Evolutionary conservation across 2,113 vertebrate genomes (phyloP), one percentile per base, ranked within the genome.

Genomic region (Serilophus lunatus): DNA sequence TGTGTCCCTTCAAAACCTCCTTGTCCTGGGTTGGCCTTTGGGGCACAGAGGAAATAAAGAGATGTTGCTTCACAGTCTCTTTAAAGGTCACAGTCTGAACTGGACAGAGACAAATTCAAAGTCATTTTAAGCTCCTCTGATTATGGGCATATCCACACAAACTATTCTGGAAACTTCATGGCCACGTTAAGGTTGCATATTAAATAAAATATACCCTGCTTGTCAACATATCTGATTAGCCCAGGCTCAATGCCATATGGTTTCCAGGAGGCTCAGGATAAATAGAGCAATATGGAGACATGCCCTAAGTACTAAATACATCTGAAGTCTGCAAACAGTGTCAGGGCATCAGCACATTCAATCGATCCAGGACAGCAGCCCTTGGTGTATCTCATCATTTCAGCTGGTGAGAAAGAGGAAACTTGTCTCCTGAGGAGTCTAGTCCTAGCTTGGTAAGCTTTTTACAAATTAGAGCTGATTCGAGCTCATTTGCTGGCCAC

Each of bases 21-120:
- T 69, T 83, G 60, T 92, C 86, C 94, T 90, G 56, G 13, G 22
- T n/a, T 90, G 80, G 80, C 83, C 69, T 95, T 81, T 77, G 54
- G 45, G 81, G 28, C 38, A 70, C 16, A 44, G 50, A 86, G 66
- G 50, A 63, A 76, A 95, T 75, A 82, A 86, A 82, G 59, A 80
- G 71, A 42, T 35, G 80, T 22, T 96, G 59, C 71, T 94, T 77
- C 79, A 38, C 2, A 6, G 72, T 65, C 5, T 3, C 57, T 85
- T 72, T 77, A 90, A 95, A 95, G 75, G 92, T 88, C 82, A 86
- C 65, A 86, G 79, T 78, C 60, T 88, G 74, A 92, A 88, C 29
- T 3, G 18, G 70, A 82, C 70, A 95, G 64, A 83, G 53, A 82
- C 54, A 93, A 90, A 90, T 65, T 90, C 79, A 77, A 57, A 57